A percentile compares a stretch with the other conserved stretches of the same genome.
Conservation (phyloP, 2,113 vertebrate genomes). For the Hymenochirus boettgeri region DNA sequence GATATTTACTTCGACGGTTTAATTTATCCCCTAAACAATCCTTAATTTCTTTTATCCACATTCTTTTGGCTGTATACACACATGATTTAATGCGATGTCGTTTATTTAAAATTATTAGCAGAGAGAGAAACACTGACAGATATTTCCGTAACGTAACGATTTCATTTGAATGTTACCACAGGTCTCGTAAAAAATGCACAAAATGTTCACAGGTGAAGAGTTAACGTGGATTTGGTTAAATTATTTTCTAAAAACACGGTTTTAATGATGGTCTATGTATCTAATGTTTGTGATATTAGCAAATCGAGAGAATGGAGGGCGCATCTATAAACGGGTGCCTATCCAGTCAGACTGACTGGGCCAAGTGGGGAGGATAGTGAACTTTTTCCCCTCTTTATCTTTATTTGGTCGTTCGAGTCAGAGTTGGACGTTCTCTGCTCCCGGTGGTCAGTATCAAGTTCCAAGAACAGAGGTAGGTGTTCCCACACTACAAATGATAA, state of each 20-base stretch:
- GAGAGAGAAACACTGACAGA: slow-evolving; percentile 1
- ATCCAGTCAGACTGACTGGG: too few relatives aligned
- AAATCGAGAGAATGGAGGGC: neutral
- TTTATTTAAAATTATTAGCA: slow-evolving; percentile 27
- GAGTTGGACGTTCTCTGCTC: too few relatives aligned
- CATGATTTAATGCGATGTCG: slow-evolving; percentile 6
- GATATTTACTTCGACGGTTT: too few relatives aligned
- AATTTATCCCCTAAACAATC: too few relatives aligned
- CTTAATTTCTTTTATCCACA: too few relatives aligned
- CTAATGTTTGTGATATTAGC: slow-evolving; percentile 11
- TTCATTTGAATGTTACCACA: slow-evolving; percentile 9
- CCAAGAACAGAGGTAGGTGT: too few relatives aligned
- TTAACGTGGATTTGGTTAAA: slow-evolving; percentile 14
- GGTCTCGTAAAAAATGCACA: slow-evolving; percentile 2
- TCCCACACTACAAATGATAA: too few relatives aligned
- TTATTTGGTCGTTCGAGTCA: too few relatives aligned
- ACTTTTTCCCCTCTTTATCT: too few relatives aligned
- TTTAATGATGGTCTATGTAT: neutral
- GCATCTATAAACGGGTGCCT: too few relatives aligned
- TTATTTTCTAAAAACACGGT: slow-evolving; percentile 29
- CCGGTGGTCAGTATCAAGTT: too few relatives aligned
- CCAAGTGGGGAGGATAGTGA: too few relatives aligned
- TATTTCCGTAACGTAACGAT: slow-evolving; percentile 24
- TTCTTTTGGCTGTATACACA: neutral
- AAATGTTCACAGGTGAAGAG: neutral